Percentiles rank a stretch among this genome's conserved stretches.
Conservation (phyloP, 2,113 vertebrate species). For the Fulmarus glacialis region DNA sequence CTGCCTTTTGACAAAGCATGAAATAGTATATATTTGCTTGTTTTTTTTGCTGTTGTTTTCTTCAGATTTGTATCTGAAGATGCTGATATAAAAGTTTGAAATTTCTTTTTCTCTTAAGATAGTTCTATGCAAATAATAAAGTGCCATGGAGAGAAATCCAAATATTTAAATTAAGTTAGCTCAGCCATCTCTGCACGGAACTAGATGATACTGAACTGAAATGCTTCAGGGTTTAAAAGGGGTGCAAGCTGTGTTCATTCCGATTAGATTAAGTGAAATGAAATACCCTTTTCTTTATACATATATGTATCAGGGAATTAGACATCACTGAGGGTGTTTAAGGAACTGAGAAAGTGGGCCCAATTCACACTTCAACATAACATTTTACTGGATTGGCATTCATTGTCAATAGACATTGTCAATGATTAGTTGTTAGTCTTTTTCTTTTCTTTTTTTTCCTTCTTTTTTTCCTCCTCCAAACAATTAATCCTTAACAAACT, state of each 20-base stretch:
- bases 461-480: not conserved
- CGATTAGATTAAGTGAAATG: not conserved
- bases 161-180: not conserved
- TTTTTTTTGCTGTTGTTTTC: not conserved
- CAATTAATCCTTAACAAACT: not conserved
- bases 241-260: not conserved
- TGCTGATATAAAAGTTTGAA: not conserved
- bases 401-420: not conserved
- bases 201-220: not conserved
- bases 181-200: not conserved
- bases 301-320: not conserved
- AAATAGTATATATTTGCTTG: not conserved
- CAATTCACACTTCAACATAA: not conserved
- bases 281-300: not conserved
- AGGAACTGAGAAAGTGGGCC: not conserved
- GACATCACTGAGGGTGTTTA: not conserved
- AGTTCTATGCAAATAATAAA: not conserved
- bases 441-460: too few species aligned
- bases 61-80: not conserved
- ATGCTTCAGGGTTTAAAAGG: not conserved
- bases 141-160: not conserved
- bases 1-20: not conserved
- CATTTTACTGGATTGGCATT: not conserved
- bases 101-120: not conserved
- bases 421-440: not conserved